These are phyloP conservation scores for Enteromius paludinosus DNA, from an alignment of 2,797 vertebrate genomes.

Conservation along the genomic window DNA sequence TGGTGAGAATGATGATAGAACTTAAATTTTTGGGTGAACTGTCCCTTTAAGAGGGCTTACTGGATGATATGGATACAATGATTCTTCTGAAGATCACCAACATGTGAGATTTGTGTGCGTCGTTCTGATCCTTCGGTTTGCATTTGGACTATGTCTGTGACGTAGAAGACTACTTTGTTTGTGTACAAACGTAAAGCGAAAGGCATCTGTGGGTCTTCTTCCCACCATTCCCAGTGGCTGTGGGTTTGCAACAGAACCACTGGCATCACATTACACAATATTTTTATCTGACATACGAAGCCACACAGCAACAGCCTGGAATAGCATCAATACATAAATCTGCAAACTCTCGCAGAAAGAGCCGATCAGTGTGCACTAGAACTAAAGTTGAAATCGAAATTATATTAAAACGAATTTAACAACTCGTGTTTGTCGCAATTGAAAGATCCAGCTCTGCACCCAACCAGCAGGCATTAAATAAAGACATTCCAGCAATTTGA, in stretches of 20 bases:
- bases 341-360: neutral
- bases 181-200: constrained; percentile 10
- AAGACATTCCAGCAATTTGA: constrained; percentile 23
- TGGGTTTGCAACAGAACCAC: constrained; percentile 12
- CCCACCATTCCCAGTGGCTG: neutral
- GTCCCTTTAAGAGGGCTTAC: neutral
- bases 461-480: constrained; percentile 53
- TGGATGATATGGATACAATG: neutral
- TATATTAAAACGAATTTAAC: constrained; percentile 25
- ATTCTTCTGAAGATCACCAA: neutral
- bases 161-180: neutral
- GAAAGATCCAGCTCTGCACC: constrained; percentile 38
- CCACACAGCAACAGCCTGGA: constrained; percentile 28
- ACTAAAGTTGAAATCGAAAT: constrained; percentile 26
- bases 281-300: constrained; percentile 55
- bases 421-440: neutral
- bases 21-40: neutral
- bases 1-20: neutral
- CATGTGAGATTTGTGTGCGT: neutral
- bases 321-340: constrained; percentile 22
- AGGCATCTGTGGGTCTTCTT: neutral
- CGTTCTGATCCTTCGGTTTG: neutral
- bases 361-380: neutral
- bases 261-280: constrained; percentile 66
- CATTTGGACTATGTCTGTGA: neutral